phyloP scores from a whole-genome alignment of 2,113 vertebrate species.

The Climacteris rufus region DNA sequence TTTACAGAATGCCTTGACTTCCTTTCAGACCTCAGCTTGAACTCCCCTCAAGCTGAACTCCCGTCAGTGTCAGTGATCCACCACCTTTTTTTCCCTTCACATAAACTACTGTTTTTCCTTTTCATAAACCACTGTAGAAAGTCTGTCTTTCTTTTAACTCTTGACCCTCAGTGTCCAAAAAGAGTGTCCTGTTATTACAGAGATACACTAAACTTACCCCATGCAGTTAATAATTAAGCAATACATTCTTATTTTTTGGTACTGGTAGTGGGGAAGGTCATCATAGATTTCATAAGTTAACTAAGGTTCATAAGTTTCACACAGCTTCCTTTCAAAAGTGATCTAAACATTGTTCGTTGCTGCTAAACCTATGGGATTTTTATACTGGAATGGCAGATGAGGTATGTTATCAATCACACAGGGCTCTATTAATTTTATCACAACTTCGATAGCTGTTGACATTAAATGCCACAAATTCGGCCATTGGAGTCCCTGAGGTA shows the following conservation, averaged over 20 bases:
- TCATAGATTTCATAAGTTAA: constrained; percentile 26
- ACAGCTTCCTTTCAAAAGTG: constrained; percentile 8
- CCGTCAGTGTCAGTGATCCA: not conserved
- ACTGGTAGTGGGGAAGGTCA: not conserved
- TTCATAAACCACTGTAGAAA: not conserved
- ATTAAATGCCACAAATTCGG: constrained; percentile 74
- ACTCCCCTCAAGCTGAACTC: too few relatives aligned
- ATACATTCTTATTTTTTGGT: constrained; percentile 16
- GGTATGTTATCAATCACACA: constrained; percentile 72
- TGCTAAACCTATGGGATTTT: constrained; percentile 29
- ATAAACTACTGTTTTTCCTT: not conserved
- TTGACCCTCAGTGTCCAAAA: not conserved
- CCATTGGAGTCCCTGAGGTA: constrained; percentile 39
- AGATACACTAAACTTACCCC: not conserved
- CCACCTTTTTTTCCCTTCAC: not conserved
- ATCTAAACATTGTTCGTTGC: constrained; percentile 28
- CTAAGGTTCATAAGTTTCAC: constrained; percentile 45
- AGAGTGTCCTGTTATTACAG: not conserved
- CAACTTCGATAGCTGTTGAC: constrained; percentile 67
- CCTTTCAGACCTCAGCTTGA: not conserved
- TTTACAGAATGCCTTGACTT: not conserved
- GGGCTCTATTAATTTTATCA: constrained; percentile 76
- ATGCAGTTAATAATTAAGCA: constrained; percentile 13
- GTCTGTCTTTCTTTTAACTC: not conserved
- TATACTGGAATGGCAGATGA: constrained; percentile 15